Percentiles rank a stretch among this genome's conserved stretches.
These are phyloP conservation scores for Cataglyphis altisquamis DNA, from an alignment of 2,888 invertebrate species.

Conservation along the genomic window DNA sequence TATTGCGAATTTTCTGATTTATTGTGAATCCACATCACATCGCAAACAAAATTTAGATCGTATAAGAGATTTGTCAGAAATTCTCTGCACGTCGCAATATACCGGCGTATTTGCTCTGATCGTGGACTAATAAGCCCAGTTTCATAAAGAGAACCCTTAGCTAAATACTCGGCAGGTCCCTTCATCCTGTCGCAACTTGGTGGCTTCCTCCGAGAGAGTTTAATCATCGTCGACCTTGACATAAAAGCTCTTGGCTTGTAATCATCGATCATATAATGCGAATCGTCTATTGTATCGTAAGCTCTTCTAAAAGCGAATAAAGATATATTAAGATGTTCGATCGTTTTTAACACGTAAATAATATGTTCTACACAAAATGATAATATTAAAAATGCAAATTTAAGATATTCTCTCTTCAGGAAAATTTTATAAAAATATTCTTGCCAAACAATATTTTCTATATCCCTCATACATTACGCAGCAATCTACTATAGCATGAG, in stretches of 20 bases:
- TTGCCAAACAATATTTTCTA: not conserved
- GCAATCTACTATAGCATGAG: constrained; percentile 35
- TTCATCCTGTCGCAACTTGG: constrained; percentile 21
- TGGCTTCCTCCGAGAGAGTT: constrained; percentile 58
- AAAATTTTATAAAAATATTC: constrained; percentile 10
- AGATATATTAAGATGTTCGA: not conserved
- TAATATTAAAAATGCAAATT: not conserved
- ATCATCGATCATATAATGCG: constrained; percentile 31
- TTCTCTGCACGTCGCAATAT: constrained; percentile 59
- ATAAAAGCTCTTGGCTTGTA: not conserved
- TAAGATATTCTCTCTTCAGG: not conserved
- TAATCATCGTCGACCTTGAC: constrained; percentile 57
- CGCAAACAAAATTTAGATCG: not conserved
- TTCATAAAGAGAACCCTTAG: constrained; percentile 68
- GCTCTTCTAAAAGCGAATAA: not conserved
- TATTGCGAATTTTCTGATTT: not conserved
- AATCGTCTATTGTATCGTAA: not conserved
- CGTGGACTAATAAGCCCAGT: constrained; percentile 71
- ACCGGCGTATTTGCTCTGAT: constrained; percentile 65
- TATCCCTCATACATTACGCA: constrained; percentile 15
- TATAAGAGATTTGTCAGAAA: constrained; percentile 54
- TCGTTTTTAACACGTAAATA: not conserved
- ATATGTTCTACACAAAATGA: not conserved
- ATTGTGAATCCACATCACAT: constrained; percentile 11
- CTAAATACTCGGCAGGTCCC: constrained; percentile 68